Conservation (phyloP, 2,113 vertebrate species). For the Scomber colias region DNA sequence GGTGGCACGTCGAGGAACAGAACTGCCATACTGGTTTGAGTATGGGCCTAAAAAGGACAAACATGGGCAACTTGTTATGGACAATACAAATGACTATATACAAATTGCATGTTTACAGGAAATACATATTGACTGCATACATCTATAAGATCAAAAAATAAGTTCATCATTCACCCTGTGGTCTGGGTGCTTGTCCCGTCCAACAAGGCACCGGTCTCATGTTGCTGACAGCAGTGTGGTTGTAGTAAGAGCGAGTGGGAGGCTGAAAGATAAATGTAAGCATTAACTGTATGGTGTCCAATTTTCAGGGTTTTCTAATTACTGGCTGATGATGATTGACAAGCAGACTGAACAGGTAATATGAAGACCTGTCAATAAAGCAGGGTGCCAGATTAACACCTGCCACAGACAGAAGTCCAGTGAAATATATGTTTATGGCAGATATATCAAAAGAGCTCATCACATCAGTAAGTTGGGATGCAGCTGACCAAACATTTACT, state of each 20-base stretch:
- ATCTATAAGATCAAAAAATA: not conserved
- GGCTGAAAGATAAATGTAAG: conserved; percentile 77
- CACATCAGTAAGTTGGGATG: not conserved
- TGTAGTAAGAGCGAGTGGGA: conserved; percentile 87
- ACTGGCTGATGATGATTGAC: too few relatives aligned
- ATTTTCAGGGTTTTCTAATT: too few relatives aligned
- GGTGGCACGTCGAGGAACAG: conserved; percentile 79
- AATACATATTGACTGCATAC: not conserved
- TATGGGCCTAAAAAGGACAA: conserved; percentile 71
- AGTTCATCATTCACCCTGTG: conserved; percentile 83
- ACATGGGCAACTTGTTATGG: conserved; percentile 4
- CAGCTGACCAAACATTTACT: not conserved
- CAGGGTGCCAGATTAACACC: not conserved
- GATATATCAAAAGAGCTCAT: not conserved
- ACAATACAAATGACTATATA: not conserved
- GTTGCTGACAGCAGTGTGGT: conserved; percentile 84
- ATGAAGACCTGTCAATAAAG: too few relatives aligned
- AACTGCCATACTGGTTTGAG: conserved; percentile 78
- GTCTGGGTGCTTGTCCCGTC: conserved; percentile 86
- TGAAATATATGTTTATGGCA: not conserved
- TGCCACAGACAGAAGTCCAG: not conserved
- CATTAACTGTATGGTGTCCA: not conserved
- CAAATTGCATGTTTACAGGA: not conserved
- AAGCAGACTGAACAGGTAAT: too few relatives aligned
- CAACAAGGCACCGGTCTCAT: conserved; percentile 86